Percentiles rank a stretch among this genome's conserved stretches.
Conservation (phyloP, 64 coral and sea anemone genomes). For the Acropora tenuis region DNA sequence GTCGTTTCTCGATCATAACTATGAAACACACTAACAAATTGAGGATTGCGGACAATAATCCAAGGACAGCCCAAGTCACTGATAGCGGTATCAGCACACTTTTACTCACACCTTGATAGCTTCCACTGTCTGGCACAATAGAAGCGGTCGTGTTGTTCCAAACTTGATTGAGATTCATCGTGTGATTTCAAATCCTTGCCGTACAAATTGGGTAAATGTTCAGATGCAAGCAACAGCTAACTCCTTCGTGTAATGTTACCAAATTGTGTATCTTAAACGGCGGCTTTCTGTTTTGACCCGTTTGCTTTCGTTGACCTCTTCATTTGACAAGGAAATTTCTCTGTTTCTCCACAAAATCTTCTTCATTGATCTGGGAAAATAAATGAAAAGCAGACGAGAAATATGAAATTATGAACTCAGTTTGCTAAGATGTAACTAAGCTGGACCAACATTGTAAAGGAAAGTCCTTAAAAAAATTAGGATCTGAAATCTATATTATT, state of each 20-base stretch:
- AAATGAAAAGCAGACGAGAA: not conserved
- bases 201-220: not conserved
- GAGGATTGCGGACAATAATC: slow-evolving; percentile 39
- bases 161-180: not conserved
- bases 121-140: not conserved
- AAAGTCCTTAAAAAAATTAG: slow-evolving; percentile 15
- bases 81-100: slow-evolving; percentile 31
- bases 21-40: slow-evolving; percentile 64
- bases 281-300: not conserved
- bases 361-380: slow-evolving; percentile 28
- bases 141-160: slow-evolving; percentile 28
- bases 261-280: not conserved
- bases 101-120: not conserved
- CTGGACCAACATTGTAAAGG: slow-evolving; percentile 32
- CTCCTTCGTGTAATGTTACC: not conserved
- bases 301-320: not conserved
- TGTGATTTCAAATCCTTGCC: not conserved
- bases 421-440: not conserved
- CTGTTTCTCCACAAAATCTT: not conserved
- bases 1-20: slow-evolving; percentile 42
- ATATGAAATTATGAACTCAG: not conserved
- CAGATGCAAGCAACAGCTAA: not conserved
- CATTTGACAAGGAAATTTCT: too few species aligned
- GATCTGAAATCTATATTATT: not conserved
- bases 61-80: slow-evolving; percentile 54